phyloP scores from a whole-genome alignment of 2,888 invertebrate genomes.

The Agrochola lychnidis region DNA sequence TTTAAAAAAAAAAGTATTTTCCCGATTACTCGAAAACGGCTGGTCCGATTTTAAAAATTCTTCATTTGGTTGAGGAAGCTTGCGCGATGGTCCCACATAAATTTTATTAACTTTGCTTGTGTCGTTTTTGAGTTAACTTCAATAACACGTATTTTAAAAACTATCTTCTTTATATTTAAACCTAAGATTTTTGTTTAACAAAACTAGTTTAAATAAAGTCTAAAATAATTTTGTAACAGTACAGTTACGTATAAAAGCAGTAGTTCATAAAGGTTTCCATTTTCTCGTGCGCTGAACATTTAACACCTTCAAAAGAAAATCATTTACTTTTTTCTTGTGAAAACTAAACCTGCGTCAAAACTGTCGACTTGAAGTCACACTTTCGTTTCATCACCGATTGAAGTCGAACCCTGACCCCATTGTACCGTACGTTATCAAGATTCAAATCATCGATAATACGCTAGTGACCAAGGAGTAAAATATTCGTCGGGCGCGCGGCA shows the following conservation, averaged over 20 bases:
- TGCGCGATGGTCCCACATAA: too few species aligned
- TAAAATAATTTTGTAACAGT: not conserved
- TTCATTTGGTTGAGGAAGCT: too few species aligned
- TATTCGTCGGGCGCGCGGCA: constrained; percentile 74
- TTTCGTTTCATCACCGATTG: constrained; percentile 74
- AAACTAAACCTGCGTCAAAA: constrained; percentile 57
- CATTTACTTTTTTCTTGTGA: constrained; percentile 24
- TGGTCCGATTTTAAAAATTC: too few species aligned
- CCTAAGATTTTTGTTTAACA: not conserved
- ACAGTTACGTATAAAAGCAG: constrained; percentile 18
- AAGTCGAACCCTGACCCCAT: constrained; percentile 86
- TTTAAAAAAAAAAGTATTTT: too few species aligned
- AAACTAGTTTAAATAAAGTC: not conserved
- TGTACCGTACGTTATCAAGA: constrained; percentile 85
- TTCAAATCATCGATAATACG: constrained; percentile 86
- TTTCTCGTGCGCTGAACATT: constrained; percentile 8
- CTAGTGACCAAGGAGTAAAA: constrained; percentile 83
- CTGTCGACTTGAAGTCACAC: constrained; percentile 61
- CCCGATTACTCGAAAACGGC: too few species aligned
- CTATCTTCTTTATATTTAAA: not conserved
- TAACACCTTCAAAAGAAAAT: constrained; percentile 33
- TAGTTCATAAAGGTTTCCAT: constrained; percentile 3
- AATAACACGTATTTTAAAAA: not conserved
- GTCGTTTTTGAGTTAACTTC: too few species aligned
- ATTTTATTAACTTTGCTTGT: too few species aligned